Evolutionary conservation across 2,888 invertebrate genomes (phyloP).

Genomic region (Polydrusus cervinus): DNA sequence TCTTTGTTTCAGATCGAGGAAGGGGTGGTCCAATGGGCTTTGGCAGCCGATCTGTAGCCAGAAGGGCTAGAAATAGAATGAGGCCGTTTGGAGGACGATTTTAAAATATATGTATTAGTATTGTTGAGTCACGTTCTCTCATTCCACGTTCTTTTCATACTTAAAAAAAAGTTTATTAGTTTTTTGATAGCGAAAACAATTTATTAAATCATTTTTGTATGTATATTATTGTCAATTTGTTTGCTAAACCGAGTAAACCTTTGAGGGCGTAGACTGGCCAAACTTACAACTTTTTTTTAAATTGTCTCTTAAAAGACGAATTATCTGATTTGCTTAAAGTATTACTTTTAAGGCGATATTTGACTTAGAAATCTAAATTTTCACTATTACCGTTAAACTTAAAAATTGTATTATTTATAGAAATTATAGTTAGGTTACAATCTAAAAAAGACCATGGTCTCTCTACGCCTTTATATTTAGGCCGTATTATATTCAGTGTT

Average conservation of each 20-base stretch:
- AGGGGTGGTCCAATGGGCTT: constrained; percentile 56
- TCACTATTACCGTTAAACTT: no score
- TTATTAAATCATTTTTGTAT: constrained; percentile 21
- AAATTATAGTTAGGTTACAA: not conserved
- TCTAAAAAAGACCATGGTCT: not conserved
- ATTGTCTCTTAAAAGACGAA: not conserved
- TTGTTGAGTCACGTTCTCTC: constrained; percentile 44
- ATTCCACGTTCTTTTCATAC: constrained; percentile 46
- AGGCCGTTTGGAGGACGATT: constrained; percentile 63
- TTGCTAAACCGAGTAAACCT: not conserved
- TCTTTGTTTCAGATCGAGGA: constrained; percentile 55
- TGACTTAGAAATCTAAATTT: no score
- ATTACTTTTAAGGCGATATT: no score
- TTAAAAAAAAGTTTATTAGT: constrained; percentile 17
- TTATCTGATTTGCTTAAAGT: not conserved
- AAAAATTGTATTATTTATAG: no score
- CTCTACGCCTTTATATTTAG: not conserved
- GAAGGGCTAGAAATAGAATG: constrained; percentile 64
- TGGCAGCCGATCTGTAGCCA: constrained; percentile 60
- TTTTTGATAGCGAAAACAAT: not conserved
- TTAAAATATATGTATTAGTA: constrained; percentile 30
- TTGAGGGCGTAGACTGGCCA: not conserved
- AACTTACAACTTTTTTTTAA: no score
- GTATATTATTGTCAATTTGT: constrained; percentile 21
- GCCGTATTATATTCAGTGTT: constrained; percentile 12